Percentiles rank a stretch among this genome's conserved stretches.
These are phyloP conservation scores for Astur gentilis DNA, from an alignment of 2,113 vertebrate genomes.

Conservation along the genomic window DNA sequence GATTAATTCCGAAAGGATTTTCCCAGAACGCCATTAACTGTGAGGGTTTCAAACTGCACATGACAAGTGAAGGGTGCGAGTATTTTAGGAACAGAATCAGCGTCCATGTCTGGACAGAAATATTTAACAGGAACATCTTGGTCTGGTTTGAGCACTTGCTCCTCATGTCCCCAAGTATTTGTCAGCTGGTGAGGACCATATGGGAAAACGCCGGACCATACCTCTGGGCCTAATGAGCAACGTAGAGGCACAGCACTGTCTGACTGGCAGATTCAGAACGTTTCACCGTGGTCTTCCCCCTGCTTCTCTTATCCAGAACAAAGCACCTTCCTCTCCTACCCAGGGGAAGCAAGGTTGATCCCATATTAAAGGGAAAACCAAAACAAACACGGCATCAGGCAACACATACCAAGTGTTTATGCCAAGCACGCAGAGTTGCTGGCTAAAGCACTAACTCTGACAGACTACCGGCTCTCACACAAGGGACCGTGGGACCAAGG, in stretches of 20 bases:
- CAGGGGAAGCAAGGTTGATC: not conserved
- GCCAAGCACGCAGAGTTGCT: accelerated
- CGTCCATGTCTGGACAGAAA: not conserved
- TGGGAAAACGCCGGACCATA: not conserved
- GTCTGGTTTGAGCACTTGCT: not conserved
- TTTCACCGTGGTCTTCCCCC: not conserved
- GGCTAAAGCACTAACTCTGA: not conserved
- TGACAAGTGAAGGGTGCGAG: not conserved
- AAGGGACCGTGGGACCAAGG: accelerated
- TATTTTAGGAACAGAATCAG: not conserved
- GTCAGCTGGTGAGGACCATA: not conserved
- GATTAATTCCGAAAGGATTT: not conserved
- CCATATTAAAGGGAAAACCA: not conserved
- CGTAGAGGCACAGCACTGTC: not conserved
- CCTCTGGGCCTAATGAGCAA: not conserved
- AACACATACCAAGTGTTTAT: not conserved
- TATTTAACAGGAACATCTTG: not conserved
- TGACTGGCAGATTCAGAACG: not conserved
- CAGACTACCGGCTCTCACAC: accelerated
- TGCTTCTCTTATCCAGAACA: not conserved
- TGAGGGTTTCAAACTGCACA: not conserved
- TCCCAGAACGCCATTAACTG: not conserved
- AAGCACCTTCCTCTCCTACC: not conserved
- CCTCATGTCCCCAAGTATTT: not conserved
- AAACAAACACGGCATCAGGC: not conserved